Evolutionary conservation across 2,888 invertebrate species (phyloP).

Genomic region (Aquatica leii): DNA sequence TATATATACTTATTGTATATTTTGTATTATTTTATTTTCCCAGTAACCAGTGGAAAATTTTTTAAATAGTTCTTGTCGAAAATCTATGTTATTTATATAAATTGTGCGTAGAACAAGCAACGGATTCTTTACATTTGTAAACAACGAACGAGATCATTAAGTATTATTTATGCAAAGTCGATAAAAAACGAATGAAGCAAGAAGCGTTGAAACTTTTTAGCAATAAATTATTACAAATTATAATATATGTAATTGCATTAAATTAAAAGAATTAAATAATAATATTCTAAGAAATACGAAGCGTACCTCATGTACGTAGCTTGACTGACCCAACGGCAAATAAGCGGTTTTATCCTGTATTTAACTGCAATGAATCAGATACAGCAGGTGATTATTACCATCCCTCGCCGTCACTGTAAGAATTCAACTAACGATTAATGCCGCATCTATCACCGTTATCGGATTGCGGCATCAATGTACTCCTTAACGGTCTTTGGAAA

Average conservation of each 20-base stretch:
- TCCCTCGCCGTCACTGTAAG: conserved; percentile 33
- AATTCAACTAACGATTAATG: conserved; percentile 40
- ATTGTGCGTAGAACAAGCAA: too few species aligned
- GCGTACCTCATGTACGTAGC: neutral
- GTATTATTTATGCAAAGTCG: too few species aligned
- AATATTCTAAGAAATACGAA: neutral
- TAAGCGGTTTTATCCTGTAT: conserved; percentile 51
- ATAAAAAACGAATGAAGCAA: too few species aligned
- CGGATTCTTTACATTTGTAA: too few species aligned
- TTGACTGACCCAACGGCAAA: conserved; percentile 37
- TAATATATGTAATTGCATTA: neutral
- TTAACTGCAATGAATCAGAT: conserved; percentile 57
- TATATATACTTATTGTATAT: too few species aligned
- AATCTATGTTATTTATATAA: too few species aligned
- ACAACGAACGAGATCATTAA: too few species aligned
- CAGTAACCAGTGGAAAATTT: too few species aligned
- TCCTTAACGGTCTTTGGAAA: conserved; percentile 8
- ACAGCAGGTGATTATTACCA: conserved; percentile 57
- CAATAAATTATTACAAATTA: too few species aligned
- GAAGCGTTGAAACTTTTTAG: too few species aligned
- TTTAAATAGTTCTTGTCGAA: too few species aligned
- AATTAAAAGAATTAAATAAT: neutral
- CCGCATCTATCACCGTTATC: conserved; percentile 45
- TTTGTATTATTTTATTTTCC: too few species aligned
- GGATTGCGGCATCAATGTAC: conserved; percentile 28